Percentiles rank a stretch among this genome's conserved stretches.
These are phyloP conservation scores for Pseudopodoces humilis DNA, from an alignment of 2,113 vertebrate genomes.

Conservation along the genomic window DNA sequence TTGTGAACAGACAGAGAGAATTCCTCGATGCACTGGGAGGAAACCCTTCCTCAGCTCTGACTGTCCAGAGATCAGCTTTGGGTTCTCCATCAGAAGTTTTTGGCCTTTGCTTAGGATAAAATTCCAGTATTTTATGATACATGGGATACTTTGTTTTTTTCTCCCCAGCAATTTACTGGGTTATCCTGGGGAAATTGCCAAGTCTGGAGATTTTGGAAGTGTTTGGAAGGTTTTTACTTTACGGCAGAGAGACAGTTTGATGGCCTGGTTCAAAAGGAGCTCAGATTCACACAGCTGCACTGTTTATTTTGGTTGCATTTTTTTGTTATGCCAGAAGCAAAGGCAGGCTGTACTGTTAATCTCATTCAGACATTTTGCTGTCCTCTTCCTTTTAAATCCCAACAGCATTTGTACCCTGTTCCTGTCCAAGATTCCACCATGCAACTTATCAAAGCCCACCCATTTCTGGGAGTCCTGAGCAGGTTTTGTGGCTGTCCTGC, in stretches of 20 bases:
- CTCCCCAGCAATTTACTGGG: slow-evolving; percentile 38
- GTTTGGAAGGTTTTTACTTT: slow-evolving; percentile 57
- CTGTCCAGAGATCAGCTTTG: neutral
- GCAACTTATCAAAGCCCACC: neutral
- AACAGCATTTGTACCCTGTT: neutral
- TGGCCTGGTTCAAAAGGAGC: slow-evolving; percentile 62
- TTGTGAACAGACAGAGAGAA: neutral
- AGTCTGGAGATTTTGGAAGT: slow-evolving; percentile 39
- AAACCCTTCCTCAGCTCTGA: neutral
- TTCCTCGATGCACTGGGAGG: neutral
- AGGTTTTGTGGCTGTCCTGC: accelerated
- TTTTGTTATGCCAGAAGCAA: slow-evolving; percentile 37
- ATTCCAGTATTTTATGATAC: slow-evolving; percentile 62
- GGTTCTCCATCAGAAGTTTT: slow-evolving; percentile 20
- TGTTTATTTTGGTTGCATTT: slow-evolving; percentile 63
- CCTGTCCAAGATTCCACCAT: neutral
- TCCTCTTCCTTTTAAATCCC: neutral
- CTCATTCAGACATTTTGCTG: neutral
- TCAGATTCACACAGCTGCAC: slow-evolving; percentile 60
- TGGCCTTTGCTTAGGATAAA: slow-evolving; percentile 20
- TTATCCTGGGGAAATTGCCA: slow-evolving; percentile 64
- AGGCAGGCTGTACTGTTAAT: neutral
- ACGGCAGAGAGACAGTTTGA: slow-evolving; percentile 55
- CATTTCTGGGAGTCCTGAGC: neutral
- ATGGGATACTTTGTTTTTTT: neutral